A percentile compares a stretch with the other conserved stretches of the same genome.
Conservation (phyloP, 1,140 invertebrate species). For the Homarus americanus region DNA sequence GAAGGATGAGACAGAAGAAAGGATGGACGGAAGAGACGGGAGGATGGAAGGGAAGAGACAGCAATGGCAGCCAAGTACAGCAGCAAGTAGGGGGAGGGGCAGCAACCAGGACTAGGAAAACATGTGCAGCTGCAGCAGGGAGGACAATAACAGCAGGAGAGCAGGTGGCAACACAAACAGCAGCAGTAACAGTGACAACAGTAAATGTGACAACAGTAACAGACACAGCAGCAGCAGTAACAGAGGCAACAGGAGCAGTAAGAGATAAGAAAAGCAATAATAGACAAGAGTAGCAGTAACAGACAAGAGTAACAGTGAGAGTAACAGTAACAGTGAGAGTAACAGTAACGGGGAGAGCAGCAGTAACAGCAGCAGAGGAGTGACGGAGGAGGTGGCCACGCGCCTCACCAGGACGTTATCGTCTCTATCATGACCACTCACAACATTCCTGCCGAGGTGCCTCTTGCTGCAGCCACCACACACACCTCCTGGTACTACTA, state of each 20-base stretch:
- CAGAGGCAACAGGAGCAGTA: slow-evolving; percentile 9
- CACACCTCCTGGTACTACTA: neutral
- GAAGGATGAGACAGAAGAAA: too few species aligned
- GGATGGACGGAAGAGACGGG: too few species aligned
- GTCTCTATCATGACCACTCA: neutral
- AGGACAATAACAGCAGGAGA: neutral
- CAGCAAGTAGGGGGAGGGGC: too few species aligned
- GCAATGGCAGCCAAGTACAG: too few species aligned
- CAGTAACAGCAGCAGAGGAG: neutral
- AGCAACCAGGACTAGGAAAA: neutral
- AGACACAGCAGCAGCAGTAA: neutral
- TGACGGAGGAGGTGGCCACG: neutral
- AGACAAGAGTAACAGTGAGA: too few species aligned
- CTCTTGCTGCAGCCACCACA: neutral
- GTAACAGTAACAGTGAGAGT: too few species aligned
- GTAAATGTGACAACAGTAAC: neutral
- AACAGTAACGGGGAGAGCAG: too few species aligned
- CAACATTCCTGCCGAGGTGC: neutral
- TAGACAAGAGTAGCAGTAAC: too few species aligned
- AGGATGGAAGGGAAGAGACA: too few species aligned
- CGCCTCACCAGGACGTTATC: neutral
- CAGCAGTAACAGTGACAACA: slow-evolving; percentile 8
- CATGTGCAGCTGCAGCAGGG: neutral
- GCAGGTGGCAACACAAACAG: too few species aligned
- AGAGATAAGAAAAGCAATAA: too few species aligned